Evolutionary conservation across 1,140 invertebrate species (phyloP), one percentile per base, ranked within the genome.

Genomic region (Drosophila gunungcola): DNA sequence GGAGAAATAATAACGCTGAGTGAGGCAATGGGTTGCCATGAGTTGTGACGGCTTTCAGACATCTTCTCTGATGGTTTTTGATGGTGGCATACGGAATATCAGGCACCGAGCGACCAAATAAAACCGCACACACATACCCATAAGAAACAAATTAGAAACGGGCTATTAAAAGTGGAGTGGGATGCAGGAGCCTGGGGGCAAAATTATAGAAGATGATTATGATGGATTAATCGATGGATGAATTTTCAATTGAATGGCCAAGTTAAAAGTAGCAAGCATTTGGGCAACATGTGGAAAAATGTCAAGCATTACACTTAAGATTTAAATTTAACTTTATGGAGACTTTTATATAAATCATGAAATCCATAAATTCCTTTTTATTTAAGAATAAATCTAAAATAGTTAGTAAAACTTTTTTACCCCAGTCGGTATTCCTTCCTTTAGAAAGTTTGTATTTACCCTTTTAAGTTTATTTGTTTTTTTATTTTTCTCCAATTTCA

Each of bases 1-100:
- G 55, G 63, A 55, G 60, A 69, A 70, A 70, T 68, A 70, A 56
- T 70, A 70, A 69, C 36, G 64, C 64, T 70, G 67, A 70, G 67
- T 70, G 67, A 54, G 64, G 64, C 67, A 70, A 70, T 68, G 53
- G 27, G 36, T 38, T 70, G 52, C 52, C 64, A 70, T 70, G 67
- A 70, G 67, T 70, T 70, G 67, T 70, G 67, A 70, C 65, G 67
- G 67, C 65, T 49, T 43, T 41, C 10, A 27, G 64, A 56, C 64
- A 13, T 56, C 13, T 55, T 55, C 36, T 27, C 42, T 69, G 67
- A 70, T 69, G 67, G 36, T 9, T 69, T 70, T 57, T 70, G 67
- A 70, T 70, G 67, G 67, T 41, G 63, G 54, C 48, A 68, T 61
- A 68, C 7, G 67, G 42, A 27, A 43, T 34, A 13, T 10, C 25